Evolutionary conservation across 2,113 vertebrate genomes (phyloP), one percentile per base, ranked within the genome.

Genomic region (Petroica traversi): DNA sequence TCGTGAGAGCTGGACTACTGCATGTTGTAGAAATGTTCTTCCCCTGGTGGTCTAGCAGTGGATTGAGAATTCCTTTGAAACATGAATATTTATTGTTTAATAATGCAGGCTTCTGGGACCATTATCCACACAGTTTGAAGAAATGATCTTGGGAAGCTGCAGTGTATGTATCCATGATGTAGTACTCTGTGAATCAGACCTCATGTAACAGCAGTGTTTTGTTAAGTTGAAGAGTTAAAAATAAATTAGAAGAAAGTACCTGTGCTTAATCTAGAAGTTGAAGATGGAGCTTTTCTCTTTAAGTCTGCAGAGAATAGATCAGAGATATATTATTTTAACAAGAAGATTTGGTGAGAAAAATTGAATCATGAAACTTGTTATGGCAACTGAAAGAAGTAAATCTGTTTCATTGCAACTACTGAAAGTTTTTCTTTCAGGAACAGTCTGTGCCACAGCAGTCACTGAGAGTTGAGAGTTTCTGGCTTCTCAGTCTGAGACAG

Each of bases 31-130:
- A 97, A 96, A 58, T 49, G 71, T 89, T 96, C 96, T 97, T 97
- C 88, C 91, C 88, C 71, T 83, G 95, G 93, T 97, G 97, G 95
- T 97, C 85, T 92, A 95, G 61, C 68, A 94, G 66, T 75, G 61
- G 85, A 89, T 83, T 90, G 88, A 93, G 82, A 92, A 71, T 88
- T 97, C 87, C 88, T 97, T 95, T 95, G 90, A 97, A 97, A 95
- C 57, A 93, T 81, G 86, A 96, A 95, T 97, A 97, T 97, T 97
- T 97, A 96, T 97, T 96, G 97, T 97, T 97, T 95, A 95, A 91
- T 95, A 97, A 95, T 79, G 85, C 31, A 92, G 79, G 54, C 95
- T 97, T 97, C 85, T 72, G 88, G 82, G 75, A 46, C 78, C 26
- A 31, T 88, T 85, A 88, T 92, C 82, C 59, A 41, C 59, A 61